These are phyloP conservation scores for Mythimna impura DNA, from an alignment of 2,888 invertebrate genomes.

Conservation along the genomic window DNA sequence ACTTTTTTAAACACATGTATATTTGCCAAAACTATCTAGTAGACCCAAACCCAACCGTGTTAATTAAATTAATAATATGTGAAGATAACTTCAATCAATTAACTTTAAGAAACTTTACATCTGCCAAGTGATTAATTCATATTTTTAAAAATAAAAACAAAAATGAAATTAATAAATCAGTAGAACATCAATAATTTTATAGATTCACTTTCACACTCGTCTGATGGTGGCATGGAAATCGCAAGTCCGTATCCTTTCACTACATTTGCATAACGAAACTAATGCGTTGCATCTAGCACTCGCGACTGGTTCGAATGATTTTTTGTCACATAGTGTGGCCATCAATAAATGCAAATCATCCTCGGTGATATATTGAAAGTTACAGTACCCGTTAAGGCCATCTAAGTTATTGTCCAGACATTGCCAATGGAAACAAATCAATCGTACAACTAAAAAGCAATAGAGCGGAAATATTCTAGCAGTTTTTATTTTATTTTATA, in stretches of 20 bases:
- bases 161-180: conserved; percentile 29
- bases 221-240: conserved; percentile 59
- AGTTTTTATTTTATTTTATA: conserved; percentile 28
- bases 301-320: conserved; percentile 49
- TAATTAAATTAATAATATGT: background rate
- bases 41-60: background rate
- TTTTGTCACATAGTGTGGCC: conserved; percentile 52
- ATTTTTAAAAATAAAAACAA: conserved; percentile 8
- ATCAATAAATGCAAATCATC: conserved; percentile 34
- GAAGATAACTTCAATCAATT: conserved; percentile 25
- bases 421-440: conserved; percentile 33
- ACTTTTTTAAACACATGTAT: background rate
- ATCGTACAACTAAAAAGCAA: conserved; percentile 27
- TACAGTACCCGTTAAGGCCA: conserved; percentile 1
- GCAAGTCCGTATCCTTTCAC: conserved; percentile 73
- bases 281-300: conserved; percentile 56
- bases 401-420: conserved; percentile 1
- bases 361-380: conserved; percentile 26
- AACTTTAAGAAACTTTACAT: conserved; percentile 28
- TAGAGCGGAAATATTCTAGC: conserved; percentile 31
- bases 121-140: conserved; percentile 6
- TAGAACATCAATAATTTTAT: conserved; percentile 43
- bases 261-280: conserved; percentile 74
- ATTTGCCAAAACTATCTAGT: conserved; percentile 3
- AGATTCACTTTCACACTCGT: conserved; percentile 65